A percentile compares a stretch with the other conserved stretches of the same genome.
phyloP scores from a whole-genome alignment of 2,113 vertebrate genomes.

The Engystomops pustulosus region DNA sequence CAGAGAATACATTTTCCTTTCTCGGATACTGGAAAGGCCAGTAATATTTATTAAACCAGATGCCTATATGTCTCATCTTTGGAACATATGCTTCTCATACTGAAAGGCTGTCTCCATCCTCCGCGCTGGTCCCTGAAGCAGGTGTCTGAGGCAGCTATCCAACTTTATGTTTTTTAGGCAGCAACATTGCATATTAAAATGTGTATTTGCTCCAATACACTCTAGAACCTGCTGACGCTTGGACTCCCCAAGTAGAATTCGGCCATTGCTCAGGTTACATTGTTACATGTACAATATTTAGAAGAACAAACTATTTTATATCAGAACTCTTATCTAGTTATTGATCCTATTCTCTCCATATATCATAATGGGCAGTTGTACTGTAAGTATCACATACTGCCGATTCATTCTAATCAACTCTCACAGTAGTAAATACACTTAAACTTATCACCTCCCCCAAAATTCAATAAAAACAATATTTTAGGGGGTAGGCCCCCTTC shows the following conservation, averaged over 20 bases:
- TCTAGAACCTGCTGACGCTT: constrained; percentile 32
- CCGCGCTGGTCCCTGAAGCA: constrained; percentile 26
- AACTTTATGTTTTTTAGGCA: constrained; percentile 37
- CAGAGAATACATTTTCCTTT: constrained; percentile 37
- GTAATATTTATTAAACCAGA: constrained; percentile 50
- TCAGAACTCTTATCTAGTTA: not conserved
- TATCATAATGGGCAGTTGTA: too few relatives aligned
- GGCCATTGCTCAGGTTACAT: constrained; percentile 22
- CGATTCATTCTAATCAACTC: too few relatives aligned
- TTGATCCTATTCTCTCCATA: not conserved
- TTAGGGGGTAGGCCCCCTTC: too few relatives aligned
- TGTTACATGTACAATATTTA: not conserved
- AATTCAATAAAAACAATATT: too few relatives aligned
- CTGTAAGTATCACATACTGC: too few relatives aligned
- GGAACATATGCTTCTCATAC: constrained; percentile 41
- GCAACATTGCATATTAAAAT: constrained; percentile 28
- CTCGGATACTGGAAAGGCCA: constrained; percentile 29
- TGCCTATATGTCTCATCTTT: constrained; percentile 45
- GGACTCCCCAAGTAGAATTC: constrained; percentile 30
- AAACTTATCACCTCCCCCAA: too few relatives aligned
- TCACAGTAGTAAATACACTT: too few relatives aligned
- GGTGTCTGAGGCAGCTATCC: constrained; percentile 41
- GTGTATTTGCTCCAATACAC: constrained; percentile 43
- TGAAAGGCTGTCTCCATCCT: constrained; percentile 24
- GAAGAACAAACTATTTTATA: not conserved